Base-by-base conservation (phyloP, 2,888 invertebrate genomes). In the Bedellia somnulentella region DNA sequence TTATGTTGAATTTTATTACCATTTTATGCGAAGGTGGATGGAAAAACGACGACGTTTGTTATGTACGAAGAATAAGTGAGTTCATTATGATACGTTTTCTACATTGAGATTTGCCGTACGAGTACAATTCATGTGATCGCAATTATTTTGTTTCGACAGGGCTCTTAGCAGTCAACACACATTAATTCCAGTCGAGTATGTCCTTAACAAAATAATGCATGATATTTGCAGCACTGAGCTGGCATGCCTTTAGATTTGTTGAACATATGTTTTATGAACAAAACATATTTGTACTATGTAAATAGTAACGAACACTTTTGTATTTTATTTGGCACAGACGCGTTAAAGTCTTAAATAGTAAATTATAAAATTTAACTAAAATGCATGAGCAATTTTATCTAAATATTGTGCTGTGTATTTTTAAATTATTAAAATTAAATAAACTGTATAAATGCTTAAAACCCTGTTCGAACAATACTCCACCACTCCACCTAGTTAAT, bases 121-220 rank as follows among this genome's bases (percentile, higher is more conserved):
- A n/a, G 63, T 62, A 63, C 59, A 63, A 67, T 64, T 73, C 64
- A 73, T 60, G 52, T n/a, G n/a, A n/a, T n/a, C n/a, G n/a, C n/a
- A n/a, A 57, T 54, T 57, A 51, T 67, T 75, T 75, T 73, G 61
- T 73, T 71, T 71, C 70, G 60, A 73, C 73, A 75, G 75, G 75
- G 73, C 73, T 73, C 68, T 75, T 73, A 75, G 75, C 75, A 73
- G 75, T 73, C 75, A 73, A 71, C 73, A 73, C 71, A 68, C 73
- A 70, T 70, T 75, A 71, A 68, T 73, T 71, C 75, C 75, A 70
- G 73, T 75, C 71, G 75, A 75, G 75, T 75, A 75, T 73, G 75
- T 75, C 61, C 58, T 54, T 61, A 58, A 57, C 51, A 49, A 60
- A 63, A 63, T 73, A 73, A 73, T 73, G 73, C 73, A 75, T 73